Percentiles rank a stretch among this genome's conserved stretches.
phyloP scores from a whole-genome alignment of 2,113 vertebrate genomes.

The Uria aalge region DNA sequence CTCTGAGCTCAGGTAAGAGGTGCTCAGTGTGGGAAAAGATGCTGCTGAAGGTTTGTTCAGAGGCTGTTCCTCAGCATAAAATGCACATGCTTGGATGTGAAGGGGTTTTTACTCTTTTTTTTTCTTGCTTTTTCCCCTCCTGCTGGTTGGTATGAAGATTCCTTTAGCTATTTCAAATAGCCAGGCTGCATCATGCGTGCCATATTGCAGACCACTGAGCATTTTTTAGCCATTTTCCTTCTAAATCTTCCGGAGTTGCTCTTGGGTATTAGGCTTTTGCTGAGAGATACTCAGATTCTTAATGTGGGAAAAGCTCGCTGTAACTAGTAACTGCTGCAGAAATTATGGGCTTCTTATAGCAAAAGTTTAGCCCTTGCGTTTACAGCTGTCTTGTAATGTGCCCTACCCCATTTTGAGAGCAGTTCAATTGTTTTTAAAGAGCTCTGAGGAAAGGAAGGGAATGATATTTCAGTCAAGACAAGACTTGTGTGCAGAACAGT shows the following conservation, averaged over 20 bases:
- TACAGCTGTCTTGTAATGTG: neutral
- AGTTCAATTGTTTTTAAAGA: neutral
- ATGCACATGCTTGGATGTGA: neutral
- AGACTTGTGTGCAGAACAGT: neutral
- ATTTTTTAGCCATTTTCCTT: neutral
- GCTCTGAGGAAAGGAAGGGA: neutral
- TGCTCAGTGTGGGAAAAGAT: neutral
- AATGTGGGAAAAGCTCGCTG: neutral
- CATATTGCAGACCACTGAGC: neutral
- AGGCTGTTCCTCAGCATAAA: neutral
- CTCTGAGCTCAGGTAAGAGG: neutral
- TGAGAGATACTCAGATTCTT: neutral
- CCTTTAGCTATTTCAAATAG: neutral
- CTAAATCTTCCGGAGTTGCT: neutral
- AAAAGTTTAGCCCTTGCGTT: neutral
- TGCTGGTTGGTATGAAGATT: neutral
- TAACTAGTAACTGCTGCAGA: neutral
- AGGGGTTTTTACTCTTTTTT: neutral
- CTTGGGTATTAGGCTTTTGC: neutral
- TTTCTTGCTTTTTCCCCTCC: neutral
- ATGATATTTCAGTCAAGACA: neutral
- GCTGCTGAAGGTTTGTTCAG: neutral
- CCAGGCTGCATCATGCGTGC: neutral
- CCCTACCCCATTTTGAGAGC: neutral
- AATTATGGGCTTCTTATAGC: neutral